A percentile compares a stretch with the other conserved stretches of the same genome.
Evolutionary conservation across 1,140 invertebrate genomes (phyloP).

Genomic region (Aphis gossypii): DNA sequence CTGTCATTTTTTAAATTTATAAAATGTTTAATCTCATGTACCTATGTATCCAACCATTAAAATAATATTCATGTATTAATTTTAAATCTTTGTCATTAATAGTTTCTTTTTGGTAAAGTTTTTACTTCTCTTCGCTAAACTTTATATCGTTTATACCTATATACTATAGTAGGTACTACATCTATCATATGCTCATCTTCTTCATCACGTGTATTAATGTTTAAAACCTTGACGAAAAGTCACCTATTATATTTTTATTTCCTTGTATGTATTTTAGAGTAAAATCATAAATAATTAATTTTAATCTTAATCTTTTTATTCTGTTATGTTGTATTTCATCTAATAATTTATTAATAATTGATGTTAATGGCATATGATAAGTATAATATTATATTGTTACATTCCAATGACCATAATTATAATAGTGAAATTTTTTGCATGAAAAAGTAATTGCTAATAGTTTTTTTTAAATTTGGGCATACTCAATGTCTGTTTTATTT

Average conservation of each 20-base stretch:
- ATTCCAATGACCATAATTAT: not conserved
- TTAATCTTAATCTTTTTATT: slow-evolving; percentile 64
- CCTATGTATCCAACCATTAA: slow-evolving; percentile 64
- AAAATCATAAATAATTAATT: slow-evolving; percentile 61
- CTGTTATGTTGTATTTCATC: slow-evolving; percentile 62
- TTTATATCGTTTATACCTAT: not conserved
- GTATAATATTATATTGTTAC: slow-evolving; percentile 13
- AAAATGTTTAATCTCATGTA: not conserved
- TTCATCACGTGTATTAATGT: slow-evolving; percentile 57
- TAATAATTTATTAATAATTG: slow-evolving; percentile 64
- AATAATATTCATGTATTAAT: slow-evolving; percentile 61
- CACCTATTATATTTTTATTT: slow-evolving; percentile 64
- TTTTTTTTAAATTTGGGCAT: slow-evolving; percentile 59
- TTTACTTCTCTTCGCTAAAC: slow-evolving; percentile 60
- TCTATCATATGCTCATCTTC: slow-evolving; percentile 60
- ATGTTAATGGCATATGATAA: slow-evolving; percentile 6
- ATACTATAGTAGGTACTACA: slow-evolving; percentile 45
- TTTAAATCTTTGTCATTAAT: slow-evolving; percentile 60
- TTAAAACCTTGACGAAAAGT: slow-evolving; percentile 64
- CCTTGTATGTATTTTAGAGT: slow-evolving; percentile 63
- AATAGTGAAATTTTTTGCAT: slow-evolving; percentile 20
- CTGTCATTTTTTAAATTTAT: slow-evolving; percentile 61
- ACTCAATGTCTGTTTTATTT: slow-evolving; percentile 60
- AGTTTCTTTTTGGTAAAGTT: slow-evolving; percentile 61
- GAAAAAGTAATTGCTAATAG: slow-evolving; percentile 58